Percentiles rank a stretch among this genome's conserved stretches.
These are phyloP conservation scores for Myotis myotis DNA, from an alignment of 2,797 vertebrate genomes.

Conservation along the genomic window DNA sequence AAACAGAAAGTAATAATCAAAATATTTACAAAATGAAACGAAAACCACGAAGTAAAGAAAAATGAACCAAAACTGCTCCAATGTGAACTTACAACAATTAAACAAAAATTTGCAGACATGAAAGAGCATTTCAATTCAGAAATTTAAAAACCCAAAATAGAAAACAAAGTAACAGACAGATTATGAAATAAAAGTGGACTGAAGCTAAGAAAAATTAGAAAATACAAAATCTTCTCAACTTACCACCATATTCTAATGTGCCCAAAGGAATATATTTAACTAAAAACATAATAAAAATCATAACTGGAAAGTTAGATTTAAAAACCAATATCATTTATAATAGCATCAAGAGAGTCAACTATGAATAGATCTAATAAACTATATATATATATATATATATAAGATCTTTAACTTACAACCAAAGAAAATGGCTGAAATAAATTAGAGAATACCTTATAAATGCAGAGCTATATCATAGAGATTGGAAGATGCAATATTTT, in stretches of 20 bases:
- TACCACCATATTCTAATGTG: not conserved
- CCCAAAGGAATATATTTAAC: not conserved
- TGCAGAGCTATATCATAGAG: not conserved
- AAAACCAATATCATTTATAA: not conserved
- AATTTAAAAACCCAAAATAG: not conserved
- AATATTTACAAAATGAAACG: not conserved
- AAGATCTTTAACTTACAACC: not conserved
- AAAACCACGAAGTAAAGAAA: not conserved
- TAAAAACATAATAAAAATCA: conserved; percentile 15
- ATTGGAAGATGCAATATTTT: not conserved
- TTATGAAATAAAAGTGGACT: not conserved
- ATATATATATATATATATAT: not conserved
- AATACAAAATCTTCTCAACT: not conserved
- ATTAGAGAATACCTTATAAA: not conserved
- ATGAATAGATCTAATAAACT: not conserved
- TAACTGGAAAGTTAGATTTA: not conserved
- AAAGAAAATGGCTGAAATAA: not conserved
- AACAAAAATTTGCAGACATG: not conserved
- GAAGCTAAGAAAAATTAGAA: not conserved
- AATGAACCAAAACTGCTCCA: not conserved
- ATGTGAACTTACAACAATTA: not conserved
- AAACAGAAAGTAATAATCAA: not conserved
- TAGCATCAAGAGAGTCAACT: not conserved
- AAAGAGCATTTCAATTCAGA: not conserved
- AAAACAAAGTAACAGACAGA: not conserved